phyloP scores from a whole-genome alignment of 2,888 invertebrate species.

The Conus canariensis region DNA sequence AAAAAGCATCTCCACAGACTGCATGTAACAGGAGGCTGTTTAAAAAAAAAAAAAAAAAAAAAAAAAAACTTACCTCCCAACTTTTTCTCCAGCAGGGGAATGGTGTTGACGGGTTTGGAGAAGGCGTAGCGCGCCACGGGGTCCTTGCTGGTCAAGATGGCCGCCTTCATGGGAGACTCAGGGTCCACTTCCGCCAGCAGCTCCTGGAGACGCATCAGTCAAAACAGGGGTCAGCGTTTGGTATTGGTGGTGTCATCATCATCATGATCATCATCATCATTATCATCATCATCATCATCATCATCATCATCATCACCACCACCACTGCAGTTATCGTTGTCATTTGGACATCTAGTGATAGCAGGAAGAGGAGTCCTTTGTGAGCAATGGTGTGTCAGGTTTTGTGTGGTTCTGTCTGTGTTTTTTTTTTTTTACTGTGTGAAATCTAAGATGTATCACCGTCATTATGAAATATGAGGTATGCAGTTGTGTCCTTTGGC shows the following conservation, averaged over 20 bases:
- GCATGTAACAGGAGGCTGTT: too few relatives aligned
- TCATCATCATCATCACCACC: neutral
- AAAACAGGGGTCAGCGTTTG: too few relatives aligned
- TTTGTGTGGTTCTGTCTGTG: too few relatives aligned
- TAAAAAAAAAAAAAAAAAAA: too few relatives aligned
- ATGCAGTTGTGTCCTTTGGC: too few relatives aligned
- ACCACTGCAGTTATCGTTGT: neutral
- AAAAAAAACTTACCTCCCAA: neutral
- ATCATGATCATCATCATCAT: neutral
- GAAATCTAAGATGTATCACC: too few relatives aligned
- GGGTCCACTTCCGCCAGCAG: slow-evolving; percentile 44
- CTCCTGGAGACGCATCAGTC: neutral
- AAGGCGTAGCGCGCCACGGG: slow-evolving; percentile 27
- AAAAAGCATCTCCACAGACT: too few relatives aligned
- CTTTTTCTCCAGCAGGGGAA: slow-evolving; percentile 18
- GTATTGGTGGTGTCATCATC: neutral
- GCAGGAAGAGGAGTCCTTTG: too few relatives aligned
- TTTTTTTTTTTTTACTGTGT: too few relatives aligned
- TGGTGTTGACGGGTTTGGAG: neutral
- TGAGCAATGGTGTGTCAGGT: too few relatives aligned
- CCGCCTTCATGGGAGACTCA: slow-evolving; percentile 39
- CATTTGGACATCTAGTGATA: neutral
- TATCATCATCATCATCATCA: neutral
- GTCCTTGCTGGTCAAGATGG: slow-evolving; percentile 43
- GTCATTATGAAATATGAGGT: too few relatives aligned